phyloP scores from a whole-genome alignment of 2,797 vertebrate species.

The Microcaecilia unicolor region DNA sequence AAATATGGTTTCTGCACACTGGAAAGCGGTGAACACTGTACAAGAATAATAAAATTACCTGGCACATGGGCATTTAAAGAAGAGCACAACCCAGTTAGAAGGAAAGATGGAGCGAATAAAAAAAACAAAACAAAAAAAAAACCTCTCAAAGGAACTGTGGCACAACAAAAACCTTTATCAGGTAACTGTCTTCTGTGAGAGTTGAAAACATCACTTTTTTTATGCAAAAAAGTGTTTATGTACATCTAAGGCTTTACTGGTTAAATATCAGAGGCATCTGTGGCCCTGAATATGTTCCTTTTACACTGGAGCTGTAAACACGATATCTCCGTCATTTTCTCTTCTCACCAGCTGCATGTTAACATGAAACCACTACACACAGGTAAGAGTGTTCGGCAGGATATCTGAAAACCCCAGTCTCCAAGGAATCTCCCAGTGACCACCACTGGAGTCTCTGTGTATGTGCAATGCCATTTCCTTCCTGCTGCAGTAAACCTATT shows the following conservation, averaged over 20 bases:
- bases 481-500: constrained; percentile 71
- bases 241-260: constrained; percentile 99
- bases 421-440: constrained; percentile 55
- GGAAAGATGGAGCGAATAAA: constrained; percentile 43
- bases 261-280: constrained; percentile 88
- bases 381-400: constrained; percentile 67
- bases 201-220: constrained; percentile 61
- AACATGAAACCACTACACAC: constrained; percentile 61
- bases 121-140: constrained; percentile 42
- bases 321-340: constrained; percentile 72
- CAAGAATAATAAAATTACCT: constrained; percentile 53
- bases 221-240: constrained; percentile 84
- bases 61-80: constrained; percentile 61
- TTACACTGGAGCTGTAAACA: constrained; percentile 80
- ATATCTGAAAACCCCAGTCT: constrained; percentile 58
- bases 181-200: constrained; percentile 81
- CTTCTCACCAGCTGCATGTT: constrained; percentile 72
- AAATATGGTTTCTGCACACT: constrained; percentile 44
- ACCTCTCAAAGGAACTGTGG: constrained; percentile 64
- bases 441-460: constrained; percentile 66
- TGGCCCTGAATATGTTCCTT: constrained; percentile 75
- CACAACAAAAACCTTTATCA: constrained; percentile 80
- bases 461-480: constrained; percentile 82
- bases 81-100: constrained; percentile 60
- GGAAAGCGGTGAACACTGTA: constrained; percentile 53